Base-by-base conservation (phyloP, 2,888 invertebrate genomes). In the Drosophila mimetica region DNA sequence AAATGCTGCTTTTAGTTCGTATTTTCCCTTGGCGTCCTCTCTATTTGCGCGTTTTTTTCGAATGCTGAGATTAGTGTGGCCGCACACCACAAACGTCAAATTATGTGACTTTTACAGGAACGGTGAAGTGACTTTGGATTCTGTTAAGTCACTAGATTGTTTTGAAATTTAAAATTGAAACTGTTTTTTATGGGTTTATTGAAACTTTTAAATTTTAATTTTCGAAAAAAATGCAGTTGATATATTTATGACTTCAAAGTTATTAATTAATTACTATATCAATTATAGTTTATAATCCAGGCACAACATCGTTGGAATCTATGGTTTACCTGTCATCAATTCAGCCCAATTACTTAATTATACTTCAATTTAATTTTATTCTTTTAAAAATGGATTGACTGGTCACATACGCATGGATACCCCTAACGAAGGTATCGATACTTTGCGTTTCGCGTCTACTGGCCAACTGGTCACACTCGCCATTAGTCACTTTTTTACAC, bases 31-130 rank as follows among this genome's bases (percentile, higher is more conserved):
- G 37, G 66, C 83, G 86, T 78, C 83, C 41, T 48, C 63, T 61
- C 50, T 32, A 54, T 71, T 74, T 76, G 80, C 80, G 80, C 80
- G 77, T 77, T 79, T 80, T 76, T 76, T 81, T 80, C 78, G 75
- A 80, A 80, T 71, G 66, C 41, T 32, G 11, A 7, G n/a, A 52
- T 37, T 36, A 64, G 20, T 44, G 64, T 30, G 52, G 6, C 44
- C 44, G 44, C 44, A 44, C 28, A 5, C 14, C 28, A 44, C 25
- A 11, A 28, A 16, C 28, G 16, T 11, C 14, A 16, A 9, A 16
- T 2, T 11, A 11, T 11, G 28, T 16, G 28, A 28, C 14, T 44
- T 28, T 11, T 41, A 41, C 20, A 2, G 6, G 6, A 39, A 18
- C 20, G 1, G 11, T 11, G 2, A 18, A 11, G 18, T 18, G 39